Conservation (phyloP, 2,888 invertebrate species). For the Automeris io region DNA sequence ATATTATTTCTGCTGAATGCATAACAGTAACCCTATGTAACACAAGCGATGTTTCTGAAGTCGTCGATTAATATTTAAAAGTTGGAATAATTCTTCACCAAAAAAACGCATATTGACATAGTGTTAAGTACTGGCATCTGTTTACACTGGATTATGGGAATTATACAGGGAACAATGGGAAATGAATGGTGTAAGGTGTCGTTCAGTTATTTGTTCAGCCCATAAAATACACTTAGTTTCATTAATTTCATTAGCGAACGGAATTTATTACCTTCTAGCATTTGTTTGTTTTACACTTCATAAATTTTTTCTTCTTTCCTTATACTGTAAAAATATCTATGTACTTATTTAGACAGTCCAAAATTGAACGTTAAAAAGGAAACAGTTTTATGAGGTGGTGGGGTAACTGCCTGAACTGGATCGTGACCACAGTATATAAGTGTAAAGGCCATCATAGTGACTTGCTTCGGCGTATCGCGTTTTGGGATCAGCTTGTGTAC, state of each 20-base stretch:
- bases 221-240: constrained; percentile 1
- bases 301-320: too few species aligned
- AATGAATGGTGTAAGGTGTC: not conserved
- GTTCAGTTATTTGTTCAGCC: constrained; percentile 7
- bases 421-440: too few species aligned
- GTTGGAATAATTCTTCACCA: not conserved
- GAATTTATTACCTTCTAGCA: constrained; percentile 6
- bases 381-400: too few species aligned
- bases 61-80: constrained; percentile 2
- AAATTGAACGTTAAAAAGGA: too few species aligned
- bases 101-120: constrained; percentile 20
- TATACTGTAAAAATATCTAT: too few species aligned
- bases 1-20: too few species aligned
- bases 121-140: constrained; percentile 10
- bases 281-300: constrained; percentile 1
- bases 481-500: too few species aligned
- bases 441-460: too few species aligned
- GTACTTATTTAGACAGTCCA: too few species aligned
- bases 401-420: too few species aligned
- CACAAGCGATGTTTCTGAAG: not conserved
- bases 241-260: constrained; percentile 1
- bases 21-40: too few species aligned
- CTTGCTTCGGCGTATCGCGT: too few species aligned
- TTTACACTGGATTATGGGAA: constrained; percentile 20
- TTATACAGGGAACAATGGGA: constrained; percentile 5